Conservation (phyloP, 2,797 vertebrate species). For the Spondyliosoma cantharus region DNA sequence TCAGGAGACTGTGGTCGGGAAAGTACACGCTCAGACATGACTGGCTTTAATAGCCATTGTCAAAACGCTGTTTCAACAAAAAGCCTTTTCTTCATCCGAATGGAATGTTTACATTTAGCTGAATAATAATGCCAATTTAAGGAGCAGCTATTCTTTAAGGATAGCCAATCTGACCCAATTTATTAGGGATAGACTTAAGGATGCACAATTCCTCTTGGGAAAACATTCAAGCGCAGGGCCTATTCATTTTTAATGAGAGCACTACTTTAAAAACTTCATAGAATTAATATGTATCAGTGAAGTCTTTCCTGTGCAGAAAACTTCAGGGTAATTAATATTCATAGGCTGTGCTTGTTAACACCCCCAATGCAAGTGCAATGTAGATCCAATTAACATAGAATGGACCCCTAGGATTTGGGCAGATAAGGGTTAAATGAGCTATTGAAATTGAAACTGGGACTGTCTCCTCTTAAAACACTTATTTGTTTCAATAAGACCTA, state of each 20-base stretch:
- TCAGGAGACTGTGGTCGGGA: slow-evolving; percentile 70
- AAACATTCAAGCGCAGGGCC: slow-evolving; percentile 82
- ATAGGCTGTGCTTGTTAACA: slow-evolving; percentile 93
- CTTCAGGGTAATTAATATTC: slow-evolving; percentile 94
- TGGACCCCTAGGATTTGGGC: slow-evolving; percentile 88
- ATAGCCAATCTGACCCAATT: slow-evolving; percentile 83
- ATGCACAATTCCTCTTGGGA: slow-evolving; percentile 83
- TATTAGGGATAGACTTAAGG: slow-evolving; percentile 83
- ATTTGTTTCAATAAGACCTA: slow-evolving; percentile 85
- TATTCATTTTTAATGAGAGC: slow-evolving; percentile 90
- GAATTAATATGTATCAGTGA: slow-evolving; percentile 93
- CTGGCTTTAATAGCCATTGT: slow-evolving; percentile 77
- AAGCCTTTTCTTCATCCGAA: slow-evolving; percentile 56
- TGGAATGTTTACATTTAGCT: slow-evolving; percentile 79
- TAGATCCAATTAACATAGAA: slow-evolving; percentile 87
- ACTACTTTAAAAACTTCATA: slow-evolving; percentile 90
- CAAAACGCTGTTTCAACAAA: slow-evolving; percentile 72
- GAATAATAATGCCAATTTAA: slow-evolving; percentile 78
- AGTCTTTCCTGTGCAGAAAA: slow-evolving; percentile 90
- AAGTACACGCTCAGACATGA: slow-evolving; percentile 72
- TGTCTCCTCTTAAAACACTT: slow-evolving; percentile 85
- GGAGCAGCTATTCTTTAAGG: slow-evolving; percentile 69
- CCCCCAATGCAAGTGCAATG: slow-evolving; percentile 88
- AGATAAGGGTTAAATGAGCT: slow-evolving; percentile 90
- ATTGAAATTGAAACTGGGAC: slow-evolving; percentile 86